Evolutionary conservation across 2,113 vertebrate species (phyloP).

Genomic region (Nannobrachium achirus): DNA sequence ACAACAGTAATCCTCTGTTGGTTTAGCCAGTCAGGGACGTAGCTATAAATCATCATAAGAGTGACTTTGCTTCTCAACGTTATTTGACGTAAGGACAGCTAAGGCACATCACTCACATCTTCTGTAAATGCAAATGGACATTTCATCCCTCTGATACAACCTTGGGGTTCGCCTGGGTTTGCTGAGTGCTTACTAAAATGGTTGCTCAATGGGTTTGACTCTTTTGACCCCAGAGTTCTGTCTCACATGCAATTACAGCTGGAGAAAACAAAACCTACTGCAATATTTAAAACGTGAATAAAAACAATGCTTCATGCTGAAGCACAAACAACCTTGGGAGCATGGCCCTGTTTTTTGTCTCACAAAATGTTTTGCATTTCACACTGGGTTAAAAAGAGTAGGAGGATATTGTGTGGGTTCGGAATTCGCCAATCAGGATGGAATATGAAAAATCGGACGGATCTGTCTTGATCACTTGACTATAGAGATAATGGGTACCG

Average conservation of each 20-base stretch:
- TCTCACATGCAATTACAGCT: constrained; percentile 25
- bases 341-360: background rate
- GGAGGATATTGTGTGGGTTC: no score
- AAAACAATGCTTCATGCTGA: constrained; percentile 7
- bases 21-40: constrained; percentile 17
- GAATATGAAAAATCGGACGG: no score
- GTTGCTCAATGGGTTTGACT: constrained; percentile 22
- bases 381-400: no score
- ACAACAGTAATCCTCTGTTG: constrained; percentile 24
- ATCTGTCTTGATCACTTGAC: no score
- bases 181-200: constrained; percentile 26
- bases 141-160: constrained; percentile 40
- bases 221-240: constrained; percentile 24
- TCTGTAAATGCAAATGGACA: constrained; percentile 50
- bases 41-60: constrained; percentile 33
- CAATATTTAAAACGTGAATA: constrained; percentile 4
- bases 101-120: constrained; percentile 36
- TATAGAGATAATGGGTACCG: no score
- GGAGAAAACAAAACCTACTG: background rate
- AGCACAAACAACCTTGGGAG: constrained; percentile 25
- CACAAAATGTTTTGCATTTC: no score
- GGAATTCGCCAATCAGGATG: no score
- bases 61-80: constrained; percentile 36
- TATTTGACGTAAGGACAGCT: constrained; percentile 27
- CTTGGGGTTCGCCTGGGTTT: constrained; percentile 21